Conservation (phyloP, 2,888 invertebrate genomes). For the Yponomeuta cagnagella region DNA sequence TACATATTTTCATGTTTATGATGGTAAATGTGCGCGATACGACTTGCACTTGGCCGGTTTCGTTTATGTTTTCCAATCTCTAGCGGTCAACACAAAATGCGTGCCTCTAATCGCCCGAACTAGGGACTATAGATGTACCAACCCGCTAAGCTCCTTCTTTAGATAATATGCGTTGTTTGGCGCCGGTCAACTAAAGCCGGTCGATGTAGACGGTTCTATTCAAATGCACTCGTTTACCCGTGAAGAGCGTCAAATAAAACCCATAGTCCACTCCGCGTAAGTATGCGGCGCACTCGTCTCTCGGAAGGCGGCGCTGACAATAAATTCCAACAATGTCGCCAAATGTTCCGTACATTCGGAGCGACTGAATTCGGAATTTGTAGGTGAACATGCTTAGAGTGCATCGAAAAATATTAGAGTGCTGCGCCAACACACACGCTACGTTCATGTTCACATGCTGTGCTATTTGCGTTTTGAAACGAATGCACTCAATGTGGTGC, state of each 20-base stretch:
- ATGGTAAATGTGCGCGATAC: no score
- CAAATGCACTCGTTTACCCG: conserved; percentile 33
- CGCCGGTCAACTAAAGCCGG: not conserved
- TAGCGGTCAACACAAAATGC: no score
- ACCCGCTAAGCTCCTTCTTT: no score
- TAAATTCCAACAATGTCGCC: conserved; percentile 49
- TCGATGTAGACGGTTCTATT: conserved; percentile 27
- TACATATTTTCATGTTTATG: no score
- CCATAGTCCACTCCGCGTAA: conserved; percentile 30
- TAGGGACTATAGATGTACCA: no score
- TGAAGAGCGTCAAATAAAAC: conserved; percentile 33
- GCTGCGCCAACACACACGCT: conserved; percentile 6
- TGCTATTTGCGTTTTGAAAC: conserved; percentile 1
- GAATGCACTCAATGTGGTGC: conserved; percentile 1
- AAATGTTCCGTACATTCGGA: conserved; percentile 32
- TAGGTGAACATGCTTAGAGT: conserved; percentile 18
- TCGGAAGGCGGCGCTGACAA: conserved; percentile 24
- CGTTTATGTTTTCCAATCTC: no score
- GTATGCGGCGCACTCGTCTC: conserved; percentile 17
- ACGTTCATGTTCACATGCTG: not conserved
- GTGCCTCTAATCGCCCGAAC: no score
- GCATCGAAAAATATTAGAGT: conserved; percentile 16
- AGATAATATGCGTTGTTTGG: not conserved
- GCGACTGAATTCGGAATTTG: conserved; percentile 29
- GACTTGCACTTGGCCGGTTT: no score